A percentile compares a stretch with the other conserved stretches of the same genome.
Conservation (phyloP, 2,113 vertebrate genomes). For the Larimichthys crocea region DNA sequence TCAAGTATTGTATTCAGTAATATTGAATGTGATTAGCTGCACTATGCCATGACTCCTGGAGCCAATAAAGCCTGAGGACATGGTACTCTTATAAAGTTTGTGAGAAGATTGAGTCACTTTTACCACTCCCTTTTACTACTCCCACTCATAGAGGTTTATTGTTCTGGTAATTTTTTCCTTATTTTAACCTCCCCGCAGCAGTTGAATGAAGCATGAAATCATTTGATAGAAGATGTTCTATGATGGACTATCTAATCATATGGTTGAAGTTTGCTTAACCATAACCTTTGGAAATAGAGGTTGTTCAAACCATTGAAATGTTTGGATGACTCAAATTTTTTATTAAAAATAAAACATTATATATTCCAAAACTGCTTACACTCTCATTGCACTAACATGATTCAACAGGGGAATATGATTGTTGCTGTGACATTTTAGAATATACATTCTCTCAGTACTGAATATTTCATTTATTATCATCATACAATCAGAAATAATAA, state of each 20-base stretch:
- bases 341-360: background rate
- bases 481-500: background rate
- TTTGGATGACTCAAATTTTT: constrained; percentile 19
- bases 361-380: background rate
- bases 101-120: constrained; percentile 50
- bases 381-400: constrained; percentile 3
- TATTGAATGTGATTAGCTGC: constrained; percentile 18
- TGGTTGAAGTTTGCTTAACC: constrained; percentile 45
- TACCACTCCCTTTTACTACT: constrained; percentile 41
- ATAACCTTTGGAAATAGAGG: constrained; percentile 20
- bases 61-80: constrained; percentile 29
- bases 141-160: constrained; percentile 43
- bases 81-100: constrained; percentile 35
- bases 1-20: background rate
- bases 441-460: background rate
- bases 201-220: constrained; percentile 57
- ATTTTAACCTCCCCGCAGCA: constrained; percentile 29
- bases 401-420: background rate
- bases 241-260: constrained; percentile 42
- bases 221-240: constrained; percentile 48
- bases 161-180: constrained; percentile 43
- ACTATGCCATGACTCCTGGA: constrained; percentile 12
- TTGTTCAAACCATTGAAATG: constrained; percentile 28
- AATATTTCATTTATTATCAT: background rate
- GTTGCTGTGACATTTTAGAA: background rate